A percentile compares a stretch with the other conserved stretches of the same genome.
Evolutionary conservation across 2,888 invertebrate species (phyloP).

Genomic region (Poecilobothrus nobilitatus): DNA sequence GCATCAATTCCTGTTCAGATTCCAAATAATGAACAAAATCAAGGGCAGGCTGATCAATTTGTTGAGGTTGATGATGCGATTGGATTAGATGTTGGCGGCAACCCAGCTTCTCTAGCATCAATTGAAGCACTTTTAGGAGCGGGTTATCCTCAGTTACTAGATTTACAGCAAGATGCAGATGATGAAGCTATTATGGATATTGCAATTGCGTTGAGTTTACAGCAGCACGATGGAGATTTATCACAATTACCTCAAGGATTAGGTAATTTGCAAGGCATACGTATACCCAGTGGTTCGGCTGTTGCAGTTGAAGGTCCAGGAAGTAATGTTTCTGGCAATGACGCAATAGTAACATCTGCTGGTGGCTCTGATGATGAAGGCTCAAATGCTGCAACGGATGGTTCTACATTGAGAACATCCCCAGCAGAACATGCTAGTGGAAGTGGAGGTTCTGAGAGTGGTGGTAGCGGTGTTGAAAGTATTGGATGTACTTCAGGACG

Average conservation of each 20-base stretch:
- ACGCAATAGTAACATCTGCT: constrained; percentile 71
- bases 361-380: constrained; percentile 90
- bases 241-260: constrained; percentile 48
- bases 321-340: constrained; percentile 19
- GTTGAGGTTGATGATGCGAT: constrained; percentile 29
- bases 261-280: constrained; percentile 39
- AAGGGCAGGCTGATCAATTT: constrained; percentile 27
- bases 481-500: constrained; percentile 91
- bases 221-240: constrained; percentile 62
- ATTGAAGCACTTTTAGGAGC: constrained; percentile 48
- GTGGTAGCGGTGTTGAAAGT: constrained; percentile 85
- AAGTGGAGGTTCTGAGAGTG: constrained; percentile 74
- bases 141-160: constrained; percentile 70
- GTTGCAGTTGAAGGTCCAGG: constrained; percentile 18
- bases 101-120: constrained; percentile 36
- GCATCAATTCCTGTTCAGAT: not conserved
- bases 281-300: constrained; percentile 24
- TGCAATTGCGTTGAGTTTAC: constrained; percentile 88
- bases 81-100: constrained; percentile 30
- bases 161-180: constrained; percentile 89
- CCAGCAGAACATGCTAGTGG: constrained; percentile 66
- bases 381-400: constrained; percentile 90
- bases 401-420: constrained; percentile 79
- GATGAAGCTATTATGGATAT: constrained; percentile 96
- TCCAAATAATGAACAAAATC: constrained; percentile 19